phyloP scores from a whole-genome alignment of 2,888 invertebrate species.

The Mechanitis mazaeus region DNA sequence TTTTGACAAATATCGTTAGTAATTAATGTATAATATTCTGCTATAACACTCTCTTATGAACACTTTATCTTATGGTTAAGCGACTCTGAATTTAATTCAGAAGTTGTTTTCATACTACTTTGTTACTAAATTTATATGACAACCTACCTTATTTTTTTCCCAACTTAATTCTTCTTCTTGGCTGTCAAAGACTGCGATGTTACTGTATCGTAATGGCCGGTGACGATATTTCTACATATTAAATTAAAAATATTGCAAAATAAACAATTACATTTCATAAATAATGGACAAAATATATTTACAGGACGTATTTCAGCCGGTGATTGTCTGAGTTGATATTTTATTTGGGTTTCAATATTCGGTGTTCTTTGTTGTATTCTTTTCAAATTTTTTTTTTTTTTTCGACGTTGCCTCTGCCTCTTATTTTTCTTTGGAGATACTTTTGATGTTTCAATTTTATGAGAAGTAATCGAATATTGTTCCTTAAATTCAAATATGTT shows the following conservation, averaged over 20 bases:
- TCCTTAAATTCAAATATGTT: neutral
- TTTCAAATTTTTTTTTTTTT: neutral
- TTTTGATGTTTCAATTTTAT: neutral
- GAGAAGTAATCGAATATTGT: neutral
- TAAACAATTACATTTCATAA: too few relatives aligned
- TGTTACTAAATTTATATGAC: too few relatives aligned
- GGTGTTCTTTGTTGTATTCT: neutral
- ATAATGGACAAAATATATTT: neutral
- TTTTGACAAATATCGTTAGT: too few relatives aligned
- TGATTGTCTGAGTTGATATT: neutral
- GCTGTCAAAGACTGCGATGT: slow-evolving; percentile 16
- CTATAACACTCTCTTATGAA: too few relatives aligned
- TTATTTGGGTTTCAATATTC: neutral
- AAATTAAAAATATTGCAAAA: neutral
- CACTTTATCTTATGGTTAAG: too few relatives aligned
- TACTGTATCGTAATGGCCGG: slow-evolving; percentile 6
- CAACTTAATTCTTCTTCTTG: slow-evolving; percentile 13
- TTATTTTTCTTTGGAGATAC: neutral
- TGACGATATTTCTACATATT: slow-evolving; percentile 10
- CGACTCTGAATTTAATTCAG: too few relatives aligned
- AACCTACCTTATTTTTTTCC: slow-evolving; percentile 15
- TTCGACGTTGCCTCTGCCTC: neutral
- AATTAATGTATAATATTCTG: too few relatives aligned
- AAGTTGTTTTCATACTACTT: too few relatives aligned
- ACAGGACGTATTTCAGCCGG: neutral